Conservation (phyloP, 2,888 invertebrate species). For the Anthrax anthrax region DNA sequence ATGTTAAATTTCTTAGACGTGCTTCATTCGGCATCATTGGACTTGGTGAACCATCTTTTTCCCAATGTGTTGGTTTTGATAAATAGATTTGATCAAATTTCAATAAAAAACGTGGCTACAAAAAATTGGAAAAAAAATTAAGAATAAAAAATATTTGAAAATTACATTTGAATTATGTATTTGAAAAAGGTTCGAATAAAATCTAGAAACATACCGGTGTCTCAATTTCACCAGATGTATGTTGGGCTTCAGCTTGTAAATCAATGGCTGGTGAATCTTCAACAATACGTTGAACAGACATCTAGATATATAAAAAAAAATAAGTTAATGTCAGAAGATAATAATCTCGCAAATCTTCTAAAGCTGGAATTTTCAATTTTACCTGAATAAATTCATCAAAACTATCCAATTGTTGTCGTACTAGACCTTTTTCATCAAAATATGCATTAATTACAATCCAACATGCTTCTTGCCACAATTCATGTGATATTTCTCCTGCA, state of each 20-base stretch:
- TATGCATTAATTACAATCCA: constrained; percentile 99
- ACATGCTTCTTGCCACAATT: constrained; percentile 99
- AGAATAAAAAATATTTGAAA: neutral
- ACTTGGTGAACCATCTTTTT: constrained; percentile 97
- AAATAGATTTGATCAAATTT: constrained; percentile 99
- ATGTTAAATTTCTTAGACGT: constrained; percentile 87
- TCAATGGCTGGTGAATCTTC: constrained; percentile 99
- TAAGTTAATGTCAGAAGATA: neutral
- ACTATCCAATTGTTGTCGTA: constrained; percentile 96
- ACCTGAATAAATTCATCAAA: constrained; percentile 97
- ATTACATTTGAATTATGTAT: too few relatives aligned
- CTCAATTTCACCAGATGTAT: constrained; percentile 84
- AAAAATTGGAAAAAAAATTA: constrained; percentile 8
- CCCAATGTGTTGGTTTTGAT: constrained; percentile 99
- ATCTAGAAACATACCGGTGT: constrained; percentile 47
- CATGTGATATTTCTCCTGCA: constrained; percentile 90
- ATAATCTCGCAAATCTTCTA: neutral
- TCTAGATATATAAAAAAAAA: constrained; percentile 31
- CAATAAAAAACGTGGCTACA: constrained; percentile 70
- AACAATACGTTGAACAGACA: constrained; percentile 98
- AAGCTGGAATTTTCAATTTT: neutral
- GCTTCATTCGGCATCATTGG: constrained; percentile 99
- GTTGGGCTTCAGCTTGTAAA: constrained; percentile 94
- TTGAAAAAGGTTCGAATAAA: too few relatives aligned
- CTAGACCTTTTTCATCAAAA: constrained; percentile 98